A percentile compares a stretch with the other conserved stretches of the same genome.
Conservation (phyloP, 37 sponge, comb jelly and placozoan species). For the Halichondria panicea region DNA sequence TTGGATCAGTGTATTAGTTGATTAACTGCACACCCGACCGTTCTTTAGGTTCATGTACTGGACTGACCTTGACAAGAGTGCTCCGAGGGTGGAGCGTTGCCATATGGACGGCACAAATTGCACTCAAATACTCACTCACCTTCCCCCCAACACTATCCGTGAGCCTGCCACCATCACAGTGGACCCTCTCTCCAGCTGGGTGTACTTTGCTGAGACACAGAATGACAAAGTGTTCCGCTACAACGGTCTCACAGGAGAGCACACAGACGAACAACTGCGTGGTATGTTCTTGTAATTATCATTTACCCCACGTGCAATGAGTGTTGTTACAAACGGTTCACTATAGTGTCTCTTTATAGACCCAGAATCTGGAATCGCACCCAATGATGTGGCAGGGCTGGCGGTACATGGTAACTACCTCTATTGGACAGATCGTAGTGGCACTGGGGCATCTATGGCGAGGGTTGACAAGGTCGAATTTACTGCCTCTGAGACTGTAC, state of each 20-base stretch:
- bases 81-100: conserved; percentile 21
- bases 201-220: conserved; percentile 35
- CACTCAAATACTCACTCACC: not conserved
- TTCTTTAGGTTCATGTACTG: conserved; percentile 34
- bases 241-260: too few species aligned
- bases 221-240: not conserved
- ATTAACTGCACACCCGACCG: not conserved
- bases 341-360: not conserved
- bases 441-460: not conserved
- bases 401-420: conserved; percentile 28
- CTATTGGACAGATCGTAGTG: conserved; percentile 46
- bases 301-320: not conserved
- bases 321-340: not conserved
- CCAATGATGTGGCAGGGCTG: conserved; percentile 12
- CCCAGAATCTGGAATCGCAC: not conserved
- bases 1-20: not conserved
- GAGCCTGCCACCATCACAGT: conserved; percentile 22
- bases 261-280: not conserved
- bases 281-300: not conserved
- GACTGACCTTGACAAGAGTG: conserved; percentile 6
- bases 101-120: conserved; percentile 30
- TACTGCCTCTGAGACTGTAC: not conserved
- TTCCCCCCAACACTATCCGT: not conserved
- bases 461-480: not conserved
- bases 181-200: conserved; percentile 6